Conservation (phyloP, 2,113 vertebrate genomes). For the Bufo bufo region DNA sequence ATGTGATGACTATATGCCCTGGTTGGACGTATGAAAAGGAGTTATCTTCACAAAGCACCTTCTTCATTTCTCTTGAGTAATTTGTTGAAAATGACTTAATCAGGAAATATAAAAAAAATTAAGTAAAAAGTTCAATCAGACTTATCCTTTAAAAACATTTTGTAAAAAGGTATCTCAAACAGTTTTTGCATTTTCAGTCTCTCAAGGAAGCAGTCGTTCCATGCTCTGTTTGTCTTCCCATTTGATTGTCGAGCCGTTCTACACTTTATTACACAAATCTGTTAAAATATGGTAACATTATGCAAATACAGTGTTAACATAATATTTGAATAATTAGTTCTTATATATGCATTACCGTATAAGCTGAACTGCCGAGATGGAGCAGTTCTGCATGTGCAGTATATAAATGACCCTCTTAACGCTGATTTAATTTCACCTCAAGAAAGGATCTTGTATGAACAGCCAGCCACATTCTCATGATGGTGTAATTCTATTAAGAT, state of each 20-base stretch:
- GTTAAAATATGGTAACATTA: conserved; percentile 47
- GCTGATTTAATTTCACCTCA: neutral
- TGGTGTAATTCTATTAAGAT: conserved; percentile 58
- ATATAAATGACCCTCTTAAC: conserved; percentile 26
- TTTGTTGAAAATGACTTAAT: neutral
- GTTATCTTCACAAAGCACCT: neutral
- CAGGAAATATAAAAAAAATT: neutral
- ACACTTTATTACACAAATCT: conserved; percentile 53
- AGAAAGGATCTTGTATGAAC: conserved; percentile 62
- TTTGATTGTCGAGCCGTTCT: conserved; percentile 14
- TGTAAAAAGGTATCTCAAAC: neutral
- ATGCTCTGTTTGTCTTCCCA: conserved; percentile 19
- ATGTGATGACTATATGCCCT: no score
- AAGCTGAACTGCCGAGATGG: neutral
- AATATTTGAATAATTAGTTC: neutral
- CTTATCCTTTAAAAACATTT: neutral
- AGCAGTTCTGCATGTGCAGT: neutral
- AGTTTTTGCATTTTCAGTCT: neutral
- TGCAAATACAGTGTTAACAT: conserved; percentile 40
- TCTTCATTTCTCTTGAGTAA: neutral
- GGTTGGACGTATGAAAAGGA: no score
- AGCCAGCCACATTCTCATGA: conserved; percentile 49
- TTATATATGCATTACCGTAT: fast-evolving
- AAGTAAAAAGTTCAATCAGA: neutral
- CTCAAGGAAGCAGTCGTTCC: neutral